Conservation (phyloP, 1,140 invertebrate genomes). For the Drosophila sp. region DNA sequence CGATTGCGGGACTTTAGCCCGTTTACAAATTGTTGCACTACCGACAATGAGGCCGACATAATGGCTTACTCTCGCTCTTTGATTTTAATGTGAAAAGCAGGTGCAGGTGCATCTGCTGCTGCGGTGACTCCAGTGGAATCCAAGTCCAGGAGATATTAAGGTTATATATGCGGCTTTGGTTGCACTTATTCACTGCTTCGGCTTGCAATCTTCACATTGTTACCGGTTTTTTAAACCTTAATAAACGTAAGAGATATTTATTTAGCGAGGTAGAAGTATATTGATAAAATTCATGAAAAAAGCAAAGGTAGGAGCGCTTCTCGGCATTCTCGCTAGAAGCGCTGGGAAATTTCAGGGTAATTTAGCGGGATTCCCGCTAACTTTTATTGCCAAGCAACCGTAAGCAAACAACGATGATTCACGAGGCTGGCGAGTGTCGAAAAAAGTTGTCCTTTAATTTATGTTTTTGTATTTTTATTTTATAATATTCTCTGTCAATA, state of each 20-base stretch:
- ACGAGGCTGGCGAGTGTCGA: too few relatives aligned
- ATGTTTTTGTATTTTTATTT: too few relatives aligned
- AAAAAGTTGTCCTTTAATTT: too few relatives aligned
- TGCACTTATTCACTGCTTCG: not conserved
- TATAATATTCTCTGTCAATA: too few relatives aligned
- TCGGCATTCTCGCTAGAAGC: not conserved
- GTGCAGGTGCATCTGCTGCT: constrained; percentile 6
- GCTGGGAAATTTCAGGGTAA: not conserved
- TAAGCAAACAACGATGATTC: too few relatives aligned
- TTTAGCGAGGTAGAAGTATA: constrained; percentile 4
- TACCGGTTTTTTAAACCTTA: not conserved
- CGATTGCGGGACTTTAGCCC: constrained; percentile 95
- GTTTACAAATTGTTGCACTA: constrained; percentile 91
- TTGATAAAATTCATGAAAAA: constrained; percentile 1
- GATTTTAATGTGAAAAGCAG: constrained; percentile 14
- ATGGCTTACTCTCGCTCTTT: constrained; percentile 5
- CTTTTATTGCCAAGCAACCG: too few relatives aligned
- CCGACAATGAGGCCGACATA: constrained; percentile 82
- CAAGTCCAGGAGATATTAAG: not conserved
- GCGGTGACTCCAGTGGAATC: not conserved
- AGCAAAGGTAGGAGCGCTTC: not conserved
- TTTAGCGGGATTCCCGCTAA: not conserved
- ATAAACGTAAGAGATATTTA: not conserved
- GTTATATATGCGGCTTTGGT: not conserved
- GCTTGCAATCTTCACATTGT: not conserved